Base-by-base conservation (phyloP, 2,797 vertebrate genomes). In the Anabas testudineus region DNA sequence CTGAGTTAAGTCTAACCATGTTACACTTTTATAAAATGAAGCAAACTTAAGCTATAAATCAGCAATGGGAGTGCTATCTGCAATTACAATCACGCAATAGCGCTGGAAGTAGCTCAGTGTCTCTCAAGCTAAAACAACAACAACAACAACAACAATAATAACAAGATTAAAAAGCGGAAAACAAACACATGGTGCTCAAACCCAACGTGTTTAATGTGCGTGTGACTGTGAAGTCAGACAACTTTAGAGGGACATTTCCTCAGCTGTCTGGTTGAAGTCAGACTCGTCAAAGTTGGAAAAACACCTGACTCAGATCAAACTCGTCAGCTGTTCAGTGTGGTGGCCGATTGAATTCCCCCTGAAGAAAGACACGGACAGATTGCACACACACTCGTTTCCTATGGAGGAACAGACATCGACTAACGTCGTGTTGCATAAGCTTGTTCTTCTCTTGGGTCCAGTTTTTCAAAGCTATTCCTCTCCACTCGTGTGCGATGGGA, bases 251-350 rank as follows among this genome's bases (percentile, higher is more conserved):
- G 12, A 3, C 30, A 28, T 47, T n/a, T 36, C 58, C 9, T 37
- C 52, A 15, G 51, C 28, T 74, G 65, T 46, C 13, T 63, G 48
- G 0, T 34, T 67, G 10, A 45, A 37, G 15, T 56, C 19, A 15
- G 13, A 15, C 18, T 14, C 39, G 62, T 14, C 14, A 48, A 53
- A 52, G 9, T 59, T 30, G 75, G 48, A 22, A 22, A 37, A 69
- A 30, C 64, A 70, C 49, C 65, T 63, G 57, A 64, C 28, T 46
- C 28, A 37, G 43, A 41, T 56, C 19, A 39, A 64, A 18, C 61
- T 56, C 48, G 39, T 21, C 49, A 51, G 63, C 54, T 57, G 41
- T n/a, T 30, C 36, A 32, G 28, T 37, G 22, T 26, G 30, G 30
- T 32, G 16, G 2, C 7, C 4, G 16, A 42, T 37, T 71, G 19